phyloP scores from a whole-genome alignment of 2,113 vertebrate genomes.

The Gavialis gangeticus region DNA sequence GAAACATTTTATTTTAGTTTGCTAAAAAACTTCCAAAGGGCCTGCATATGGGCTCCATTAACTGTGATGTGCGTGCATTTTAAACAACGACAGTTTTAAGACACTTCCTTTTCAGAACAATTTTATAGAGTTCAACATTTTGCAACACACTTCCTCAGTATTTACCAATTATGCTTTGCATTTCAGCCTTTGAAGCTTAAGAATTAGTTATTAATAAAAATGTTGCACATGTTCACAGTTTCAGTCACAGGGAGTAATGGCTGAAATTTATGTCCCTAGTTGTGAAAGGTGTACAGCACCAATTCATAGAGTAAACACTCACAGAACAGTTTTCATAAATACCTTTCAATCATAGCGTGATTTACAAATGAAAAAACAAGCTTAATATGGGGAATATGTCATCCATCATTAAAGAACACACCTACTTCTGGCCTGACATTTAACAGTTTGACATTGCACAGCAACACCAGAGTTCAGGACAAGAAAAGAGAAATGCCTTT shows the following conservation, averaged over 20 bases:
- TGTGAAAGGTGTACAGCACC: slow-evolving; percentile 17
- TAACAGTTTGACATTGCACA: background rate
- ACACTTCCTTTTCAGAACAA: slow-evolving; percentile 70
- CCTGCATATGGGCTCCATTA: slow-evolving; percentile 81
- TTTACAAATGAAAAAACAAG: rapidly evolving
- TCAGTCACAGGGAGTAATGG: background rate
- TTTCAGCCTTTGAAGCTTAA: slow-evolving; percentile 57
- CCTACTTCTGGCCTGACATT: background rate
- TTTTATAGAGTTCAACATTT: slow-evolving; percentile 65
- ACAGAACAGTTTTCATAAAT: background rate
- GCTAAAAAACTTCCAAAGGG: slow-evolving; percentile 67
- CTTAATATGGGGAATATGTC: background rate
- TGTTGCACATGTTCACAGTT: background rate
- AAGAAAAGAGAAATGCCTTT: background rate
- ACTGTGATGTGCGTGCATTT: slow-evolving; percentile 54
- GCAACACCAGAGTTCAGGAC: background rate
- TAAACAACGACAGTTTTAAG: slow-evolving; percentile 70
- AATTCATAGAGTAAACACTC: background rate
- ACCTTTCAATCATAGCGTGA: background rate
- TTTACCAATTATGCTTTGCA: slow-evolving; percentile 29
- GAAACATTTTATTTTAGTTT: slow-evolving; percentile 79
- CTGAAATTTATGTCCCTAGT: slow-evolving; percentile 1
- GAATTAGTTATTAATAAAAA: slow-evolving; percentile 39
- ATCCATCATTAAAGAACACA: background rate
- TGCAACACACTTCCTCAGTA: slow-evolving; percentile 56